Conservation (phyloP, 2,797 vertebrate genomes). For the Danio aesculapii region DNA sequence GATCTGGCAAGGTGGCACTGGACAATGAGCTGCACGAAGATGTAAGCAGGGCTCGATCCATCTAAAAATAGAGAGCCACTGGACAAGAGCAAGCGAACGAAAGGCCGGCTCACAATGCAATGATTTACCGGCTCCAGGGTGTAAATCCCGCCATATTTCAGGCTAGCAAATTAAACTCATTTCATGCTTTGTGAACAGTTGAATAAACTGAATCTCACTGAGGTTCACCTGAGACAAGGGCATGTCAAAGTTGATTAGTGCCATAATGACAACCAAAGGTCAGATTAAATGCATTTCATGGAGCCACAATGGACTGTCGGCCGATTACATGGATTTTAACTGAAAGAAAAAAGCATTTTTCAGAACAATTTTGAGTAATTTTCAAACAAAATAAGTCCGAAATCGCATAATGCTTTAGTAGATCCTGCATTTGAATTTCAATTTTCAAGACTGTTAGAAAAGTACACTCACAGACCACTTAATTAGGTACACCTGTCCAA, state of each 20-base stretch:
- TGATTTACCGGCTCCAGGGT: constrained; percentile 66
- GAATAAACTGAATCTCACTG: constrained; percentile 63
- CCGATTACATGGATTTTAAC: no score
- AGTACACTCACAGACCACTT: no score
- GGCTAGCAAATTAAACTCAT: constrained; percentile 68
- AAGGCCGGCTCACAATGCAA: constrained; percentile 33
- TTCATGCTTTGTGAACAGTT: constrained; percentile 69
- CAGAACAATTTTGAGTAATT: not conserved
- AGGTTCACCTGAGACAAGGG: constrained; percentile 63
- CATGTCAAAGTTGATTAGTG: constrained; percentile 64
- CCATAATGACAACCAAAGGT: constrained; percentile 61
- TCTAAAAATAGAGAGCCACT: constrained; percentile 70
- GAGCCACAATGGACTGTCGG: not conserved
- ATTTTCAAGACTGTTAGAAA: no score
- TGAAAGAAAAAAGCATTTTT: not conserved
- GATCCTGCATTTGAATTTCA: no score
- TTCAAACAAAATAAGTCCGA: no score
- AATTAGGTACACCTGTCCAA: no score
- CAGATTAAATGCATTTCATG: constrained; percentile 51
- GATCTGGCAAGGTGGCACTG: constrained; percentile 58
- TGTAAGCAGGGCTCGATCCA: constrained; percentile 41
- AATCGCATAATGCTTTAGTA: no score
- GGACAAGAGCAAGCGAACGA: constrained; percentile 44
- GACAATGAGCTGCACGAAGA: constrained; percentile 68
- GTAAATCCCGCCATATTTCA: constrained; percentile 64